These are phyloP conservation scores for Dipodomys stephensi DNA, from an alignment of 2,113 vertebrate genomes.

Conservation along the genomic window DNA sequence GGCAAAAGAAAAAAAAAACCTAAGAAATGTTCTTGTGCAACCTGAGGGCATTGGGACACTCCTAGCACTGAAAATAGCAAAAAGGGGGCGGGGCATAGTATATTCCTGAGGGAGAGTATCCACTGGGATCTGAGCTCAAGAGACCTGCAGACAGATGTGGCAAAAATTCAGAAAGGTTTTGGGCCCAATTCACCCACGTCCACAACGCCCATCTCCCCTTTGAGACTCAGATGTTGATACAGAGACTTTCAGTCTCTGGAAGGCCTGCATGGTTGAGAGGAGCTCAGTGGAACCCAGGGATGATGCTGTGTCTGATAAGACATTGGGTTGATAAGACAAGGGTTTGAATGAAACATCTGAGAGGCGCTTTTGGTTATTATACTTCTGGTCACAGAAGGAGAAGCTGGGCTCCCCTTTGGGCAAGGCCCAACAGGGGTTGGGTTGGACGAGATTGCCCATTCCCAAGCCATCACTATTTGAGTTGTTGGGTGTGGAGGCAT, in stretches of 20 bases:
- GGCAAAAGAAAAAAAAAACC: too few species aligned
- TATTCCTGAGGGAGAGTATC: background rate
- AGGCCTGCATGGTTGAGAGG: background rate
- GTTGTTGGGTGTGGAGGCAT: too few species aligned
- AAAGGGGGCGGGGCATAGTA: background rate
- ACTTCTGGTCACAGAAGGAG: background rate
- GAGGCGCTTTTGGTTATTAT: background rate
- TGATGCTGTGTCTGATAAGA: too few species aligned
- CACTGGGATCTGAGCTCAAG: background rate
- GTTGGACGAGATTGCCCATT: background rate
- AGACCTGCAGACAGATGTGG: background rate
- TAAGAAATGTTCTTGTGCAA: too few species aligned
- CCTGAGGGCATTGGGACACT: too few species aligned
- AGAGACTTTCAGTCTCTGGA: background rate
- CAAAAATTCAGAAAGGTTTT: background rate
- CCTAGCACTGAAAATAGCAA: background rate
- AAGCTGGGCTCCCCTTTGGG: background rate
- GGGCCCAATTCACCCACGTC: background rate
- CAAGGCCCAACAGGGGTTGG: background rate
- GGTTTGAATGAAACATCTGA: background rate
- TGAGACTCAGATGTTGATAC: background rate
- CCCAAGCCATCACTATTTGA: background rate
- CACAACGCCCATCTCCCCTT: background rate
- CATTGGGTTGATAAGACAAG: too few species aligned
- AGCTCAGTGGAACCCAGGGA: background rate